phyloP scores from a whole-genome alignment of 2,888 invertebrate species.

The Polyploca ridens region DNA sequence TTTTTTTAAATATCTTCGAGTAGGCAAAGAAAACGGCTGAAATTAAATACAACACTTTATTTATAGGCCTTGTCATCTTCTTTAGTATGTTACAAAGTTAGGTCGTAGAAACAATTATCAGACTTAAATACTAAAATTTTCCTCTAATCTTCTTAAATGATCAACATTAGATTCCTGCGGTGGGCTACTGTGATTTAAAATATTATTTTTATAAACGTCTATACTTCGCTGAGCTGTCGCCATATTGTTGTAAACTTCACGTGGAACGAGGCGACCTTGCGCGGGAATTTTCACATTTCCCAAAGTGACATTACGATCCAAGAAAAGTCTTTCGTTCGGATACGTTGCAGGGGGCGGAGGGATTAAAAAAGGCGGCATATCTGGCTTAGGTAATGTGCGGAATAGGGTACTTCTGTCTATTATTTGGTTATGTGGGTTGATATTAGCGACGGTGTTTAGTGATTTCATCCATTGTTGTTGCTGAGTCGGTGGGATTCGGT shows the following conservation, averaged over 20 bases:
- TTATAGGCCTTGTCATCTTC: too few relatives aligned
- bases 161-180: conserved; percentile 71
- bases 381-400: conserved; percentile 65
- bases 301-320: conserved; percentile 56
- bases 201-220: conserved; percentile 77
- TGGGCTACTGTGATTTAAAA: conserved; percentile 65
- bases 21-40: too few relatives aligned
- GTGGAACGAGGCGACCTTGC: conserved; percentile 65
- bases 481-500: conserved; percentile 70
- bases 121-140: conserved; percentile 77
- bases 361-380: conserved; percentile 59
- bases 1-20: too few relatives aligned
- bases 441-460: conserved; percentile 55
- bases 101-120: not conserved
- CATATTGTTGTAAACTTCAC: conserved; percentile 76
- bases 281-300: conserved; percentile 69
- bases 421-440: conserved; percentile 52
- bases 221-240: conserved; percentile 66
- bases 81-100: too few relatives aligned
- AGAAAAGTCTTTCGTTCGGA: conserved; percentile 62
- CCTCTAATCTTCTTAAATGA: conserved; percentile 78
- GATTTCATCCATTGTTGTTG: conserved; percentile 79
- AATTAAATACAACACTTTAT: too few relatives aligned
- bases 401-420: conserved; percentile 60
- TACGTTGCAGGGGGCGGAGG: conserved; percentile 54